phyloP scores from a whole-genome alignment of 2,888 invertebrate species.

The Eretmocerus hayati region DNA sequence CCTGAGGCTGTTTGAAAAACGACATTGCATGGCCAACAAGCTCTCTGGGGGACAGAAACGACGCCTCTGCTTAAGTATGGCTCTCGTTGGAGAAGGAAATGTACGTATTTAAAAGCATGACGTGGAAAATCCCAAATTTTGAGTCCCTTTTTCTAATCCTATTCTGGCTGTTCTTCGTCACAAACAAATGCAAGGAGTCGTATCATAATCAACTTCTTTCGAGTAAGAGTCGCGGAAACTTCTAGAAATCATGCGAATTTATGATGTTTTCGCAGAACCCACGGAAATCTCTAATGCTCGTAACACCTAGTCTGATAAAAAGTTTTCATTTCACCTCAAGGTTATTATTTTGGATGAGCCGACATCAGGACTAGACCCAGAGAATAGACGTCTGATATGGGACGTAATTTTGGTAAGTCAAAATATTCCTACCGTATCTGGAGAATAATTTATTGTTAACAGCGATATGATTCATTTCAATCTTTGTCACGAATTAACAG shows the following conservation, averaged over 20 bases:
- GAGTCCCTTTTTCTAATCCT: not conserved
- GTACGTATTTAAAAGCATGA: constrained; percentile 29
- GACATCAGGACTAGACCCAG: constrained; percentile 83
- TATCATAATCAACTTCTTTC: too few species aligned
- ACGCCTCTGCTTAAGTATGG: constrained; percentile 74
- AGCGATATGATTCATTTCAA: not conserved
- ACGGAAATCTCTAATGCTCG: too few species aligned
- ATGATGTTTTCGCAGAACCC: too few species aligned
- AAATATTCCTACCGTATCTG: not conserved
- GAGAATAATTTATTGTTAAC: constrained; percentile 21
- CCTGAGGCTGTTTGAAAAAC: constrained; percentile 59
- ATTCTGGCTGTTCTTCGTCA: too few species aligned
- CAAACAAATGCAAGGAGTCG: too few species aligned
- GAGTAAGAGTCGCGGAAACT: too few species aligned
- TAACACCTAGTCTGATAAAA: too few species aligned
- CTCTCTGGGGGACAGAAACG: constrained; percentile 89
- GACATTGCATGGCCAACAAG: constrained; percentile 51
- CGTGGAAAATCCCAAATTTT: not conserved
- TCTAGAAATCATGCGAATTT: too few species aligned
- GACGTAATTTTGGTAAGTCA: constrained; percentile 60
- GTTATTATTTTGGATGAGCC: constrained; percentile 67
- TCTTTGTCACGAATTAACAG: constrained; percentile 30
- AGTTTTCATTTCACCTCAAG: constrained; percentile 19
- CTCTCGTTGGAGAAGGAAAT: constrained; percentile 68
- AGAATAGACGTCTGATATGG: constrained; percentile 78